Evolutionary conservation across 1,140 invertebrate species (phyloP), one percentile per base, ranked within the genome.

Genomic region (Centruroides sculpturatus): DNA sequence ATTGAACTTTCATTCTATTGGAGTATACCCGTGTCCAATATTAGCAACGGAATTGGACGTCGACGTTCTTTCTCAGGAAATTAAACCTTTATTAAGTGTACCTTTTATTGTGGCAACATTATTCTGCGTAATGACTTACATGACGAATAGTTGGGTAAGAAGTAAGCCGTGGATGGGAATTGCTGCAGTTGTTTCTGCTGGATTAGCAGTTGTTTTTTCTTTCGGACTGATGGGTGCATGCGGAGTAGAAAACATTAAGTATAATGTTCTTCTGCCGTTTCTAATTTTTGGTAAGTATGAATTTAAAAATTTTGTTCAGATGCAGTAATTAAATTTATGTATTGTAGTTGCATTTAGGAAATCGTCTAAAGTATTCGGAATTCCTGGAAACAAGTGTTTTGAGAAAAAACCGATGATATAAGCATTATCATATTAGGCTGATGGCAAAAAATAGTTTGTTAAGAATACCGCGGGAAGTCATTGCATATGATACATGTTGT

Each of bases 231-330:
- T 91, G 61, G 86, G 91, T 72, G 92, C 93, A 74, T 78, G 85
- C 53, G 90, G 89, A 6, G 82, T 92, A 47, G 85, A 89, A 62
- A 95, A 95, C 73, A 95, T 95, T 67, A 90, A 89, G n/a, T 89
- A 96, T 61, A 93, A 94, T 74, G 79, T 94, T 57, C 89, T 91
- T 0, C 90, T 91, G 2, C 92, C 92, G 5, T 94, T 95, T 70
- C 80, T 96, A 50, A 91, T 94, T 83, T 85, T 95, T 63, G 91
- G 92, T 95, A 80, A 85, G 82, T 78, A 34, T 41, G 3, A 41
- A 41, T 41, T 41, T 0, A 3, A 8, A 41, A 41, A n/a, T n/a
- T n/a, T n/a, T n/a, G 23, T 23, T 23, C 23, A 23, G 23, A 23
- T 23, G 2, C 23, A 23, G n/a, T n/a, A n/a, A n/a, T n/a, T n/a